A percentile compares a stretch with the other conserved stretches of the same genome.
phyloP scores from a whole-genome alignment of 2,113 vertebrate genomes.

The Pongo pygmaeus region DNA sequence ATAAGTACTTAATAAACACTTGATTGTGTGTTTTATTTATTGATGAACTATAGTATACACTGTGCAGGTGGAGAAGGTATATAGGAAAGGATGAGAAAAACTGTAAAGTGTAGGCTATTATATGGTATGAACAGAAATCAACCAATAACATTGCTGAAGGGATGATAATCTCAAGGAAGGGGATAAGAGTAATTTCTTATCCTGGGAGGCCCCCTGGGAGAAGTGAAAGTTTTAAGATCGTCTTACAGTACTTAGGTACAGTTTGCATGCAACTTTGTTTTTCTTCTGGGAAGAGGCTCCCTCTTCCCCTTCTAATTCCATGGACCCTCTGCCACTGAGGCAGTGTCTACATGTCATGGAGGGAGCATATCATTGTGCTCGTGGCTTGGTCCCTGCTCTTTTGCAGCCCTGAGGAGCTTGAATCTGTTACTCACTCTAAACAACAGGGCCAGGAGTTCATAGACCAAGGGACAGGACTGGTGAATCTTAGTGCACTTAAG shows the following conservation, averaged over 20 bases:
- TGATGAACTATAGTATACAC: neutral
- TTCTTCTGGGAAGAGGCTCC: neutral
- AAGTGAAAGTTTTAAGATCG: neutral
- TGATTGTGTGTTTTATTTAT: neutral
- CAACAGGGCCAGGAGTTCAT: neutral
- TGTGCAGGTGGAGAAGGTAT: neutral
- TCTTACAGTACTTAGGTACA: neutral
- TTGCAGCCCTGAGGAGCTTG: neutral
- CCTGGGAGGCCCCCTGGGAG: neutral
- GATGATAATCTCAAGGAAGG: neutral
- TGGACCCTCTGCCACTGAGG: accelerated
- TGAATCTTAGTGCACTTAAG: neutral
- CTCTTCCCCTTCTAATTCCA: neutral
- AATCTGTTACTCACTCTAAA: neutral
- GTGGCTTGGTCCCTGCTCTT: neutral
- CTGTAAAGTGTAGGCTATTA: neutral
- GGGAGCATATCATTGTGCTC: neutral
- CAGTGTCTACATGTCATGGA: neutral
- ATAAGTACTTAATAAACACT: neutral
- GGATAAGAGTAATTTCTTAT: neutral
- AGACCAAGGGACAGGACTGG: neutral
- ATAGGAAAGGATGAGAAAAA: neutral
- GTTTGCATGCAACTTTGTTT: neutral
- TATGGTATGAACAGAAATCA: neutral
- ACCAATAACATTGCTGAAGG: neutral